Evolutionary conservation across 2,888 invertebrate species (phyloP), one percentile per base, ranked within the genome.

Genomic region (Conops quadrifasciatus): DNA sequence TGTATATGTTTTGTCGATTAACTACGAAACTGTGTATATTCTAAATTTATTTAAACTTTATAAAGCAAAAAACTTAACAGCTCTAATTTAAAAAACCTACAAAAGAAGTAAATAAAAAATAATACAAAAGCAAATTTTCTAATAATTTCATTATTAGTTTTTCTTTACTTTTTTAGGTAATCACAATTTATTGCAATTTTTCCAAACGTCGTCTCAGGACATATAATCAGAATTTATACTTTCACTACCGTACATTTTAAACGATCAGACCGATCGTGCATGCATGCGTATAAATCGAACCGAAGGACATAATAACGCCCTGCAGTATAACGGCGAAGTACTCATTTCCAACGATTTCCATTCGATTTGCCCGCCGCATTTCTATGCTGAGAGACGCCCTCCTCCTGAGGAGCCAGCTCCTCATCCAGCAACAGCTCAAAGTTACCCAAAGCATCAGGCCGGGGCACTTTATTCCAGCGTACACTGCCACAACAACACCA

Each of bases 361-460:
- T 71, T 74, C 11, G 78, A 72, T 51, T 77, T 78, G 1, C 74
- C 71, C 70, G 77, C 77, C n/a, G 36, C 9, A 36, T 66, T 75
- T 60, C 43, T 76, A 15, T 74, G 70, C 26, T 77, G 75, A 45
- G 67, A 72, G 64, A 73, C 72, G 1, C 72, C 71, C 45, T 77
- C 77, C 58, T 77, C 77, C 58, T 77, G 78, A 58, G 75, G 76
- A 15, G 77, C 77, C 73, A 93, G 82, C 76, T 95, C 95, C 86
- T 95, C 95, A 80, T 95, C 95, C 67, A 95, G 89, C 11, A 95
- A 87, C 51, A 95, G 85, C 79, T 95, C 94, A 82, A 95, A 95
- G 83, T 94, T 93, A 1, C 93, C 93, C 78, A 94, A 86, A n/a
- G 92, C 90, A 77, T 94, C 93, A 0, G 88, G 87, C 9, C 86